Evolutionary conservation across 2,888 invertebrate species (phyloP), one percentile per base, ranked within the genome.

Genomic region (Hypselothyrea guttata): DNA sequence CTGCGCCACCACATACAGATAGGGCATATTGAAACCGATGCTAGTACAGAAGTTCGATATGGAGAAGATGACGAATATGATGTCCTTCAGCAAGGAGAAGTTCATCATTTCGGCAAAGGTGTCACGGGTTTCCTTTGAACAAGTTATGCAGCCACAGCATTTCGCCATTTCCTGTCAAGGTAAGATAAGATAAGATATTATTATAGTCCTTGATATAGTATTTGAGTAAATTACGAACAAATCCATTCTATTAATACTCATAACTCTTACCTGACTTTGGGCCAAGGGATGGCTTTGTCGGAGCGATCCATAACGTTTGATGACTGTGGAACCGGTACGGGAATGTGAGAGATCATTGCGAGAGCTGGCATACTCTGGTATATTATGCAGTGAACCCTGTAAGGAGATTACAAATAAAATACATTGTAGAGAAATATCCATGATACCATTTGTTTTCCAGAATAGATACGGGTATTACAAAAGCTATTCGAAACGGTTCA

Each of bases 11-110:
- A 95, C 92, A 87, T 96, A 98, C 48, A 97, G 94, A 88, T 97
- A 97, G 30, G 98, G 98, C 86, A 98, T 93, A 89, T 97, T 97
- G 91, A 97, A 98, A 61, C 98, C 98, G 86, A 98, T 94, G 88
- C 97, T 98, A 13, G 90, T 90, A 68, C 88, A 94, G 89, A 99
- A 97, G 90, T 99, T 99, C 33, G 98, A 98, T 51, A 97, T 79
- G 9, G 95, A 94, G 89, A 98, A 99, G 61, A 98, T 91, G 67
- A 98, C 91, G 89, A 98, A 99, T 68, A 98, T 92, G 22, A 94
- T 93, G 90, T 98, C 96, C 76, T 93, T 93, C 56, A 99, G 92
- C 44, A 99, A 91, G 0, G 94, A 92, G 69, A 98, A 92, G 87
- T 98, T 96, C 84, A 98, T 92, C 96, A 98, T 97, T 90, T 94